Conservation (phyloP, 2,888 invertebrate genomes). For the Amphimallon solstitiale region DNA sequence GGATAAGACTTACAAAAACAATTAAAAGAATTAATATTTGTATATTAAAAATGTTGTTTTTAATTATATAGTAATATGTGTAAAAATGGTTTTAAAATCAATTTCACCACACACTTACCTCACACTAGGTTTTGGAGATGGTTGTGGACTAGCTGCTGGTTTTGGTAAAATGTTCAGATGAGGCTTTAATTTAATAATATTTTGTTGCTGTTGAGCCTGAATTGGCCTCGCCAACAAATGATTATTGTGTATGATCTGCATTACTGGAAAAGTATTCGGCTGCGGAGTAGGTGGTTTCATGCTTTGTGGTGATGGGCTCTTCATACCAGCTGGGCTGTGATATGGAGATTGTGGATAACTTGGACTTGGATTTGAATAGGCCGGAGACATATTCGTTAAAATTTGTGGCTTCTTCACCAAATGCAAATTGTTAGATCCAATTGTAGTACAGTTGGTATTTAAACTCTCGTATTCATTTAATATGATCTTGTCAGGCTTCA, state of each 20-base stretch:
- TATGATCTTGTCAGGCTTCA: constrained; percentile 52
- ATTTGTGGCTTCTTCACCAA: constrained; percentile 62
- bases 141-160: constrained; percentile 61
- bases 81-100: neutral
- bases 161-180: constrained; percentile 63
- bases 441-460: constrained; percentile 63
- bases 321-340: constrained; percentile 61
- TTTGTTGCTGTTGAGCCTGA: constrained; percentile 57
- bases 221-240: constrained; percentile 58
- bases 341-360: constrained; percentile 60
- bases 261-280: constrained; percentile 58
- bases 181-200: constrained; percentile 62
- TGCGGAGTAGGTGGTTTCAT: constrained; percentile 62
- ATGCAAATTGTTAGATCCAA: constrained; percentile 63
- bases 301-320: constrained; percentile 59
- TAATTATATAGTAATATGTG: neutral
- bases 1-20: too few species aligned
- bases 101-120: constrained; percentile 52
- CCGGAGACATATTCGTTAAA: constrained; percentile 59
- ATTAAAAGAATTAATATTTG: too few species aligned
- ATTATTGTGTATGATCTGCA: constrained; percentile 62
- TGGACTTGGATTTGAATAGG: constrained; percentile 56
- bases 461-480: constrained; percentile 60
- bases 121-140: constrained; percentile 61
- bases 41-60: neutral